Percentiles rank a stretch among this genome's conserved stretches.
Conservation (phyloP, 2,797 vertebrate species). For the Arrhamphus sclerolepis region DNA sequence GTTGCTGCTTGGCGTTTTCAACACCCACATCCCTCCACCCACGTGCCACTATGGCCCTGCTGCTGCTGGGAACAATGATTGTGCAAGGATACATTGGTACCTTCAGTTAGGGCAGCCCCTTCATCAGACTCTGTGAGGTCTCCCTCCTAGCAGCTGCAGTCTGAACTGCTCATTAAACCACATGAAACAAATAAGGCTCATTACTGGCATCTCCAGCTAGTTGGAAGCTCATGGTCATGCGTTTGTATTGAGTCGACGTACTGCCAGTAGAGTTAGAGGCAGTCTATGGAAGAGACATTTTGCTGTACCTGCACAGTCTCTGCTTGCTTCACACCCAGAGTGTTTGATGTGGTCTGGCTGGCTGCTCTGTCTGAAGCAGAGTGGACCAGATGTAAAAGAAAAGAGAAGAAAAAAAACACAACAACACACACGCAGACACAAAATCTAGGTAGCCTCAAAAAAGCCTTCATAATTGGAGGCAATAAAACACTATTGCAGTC, state of each 20-base stretch:
- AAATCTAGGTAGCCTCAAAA: constrained; percentile 76
- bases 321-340: constrained; percentile 53
- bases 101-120: constrained; percentile 62
- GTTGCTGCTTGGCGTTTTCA: constrained; percentile 46
- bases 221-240: constrained; percentile 33
- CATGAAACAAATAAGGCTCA: constrained; percentile 81
- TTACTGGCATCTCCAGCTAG: constrained; percentile 63
- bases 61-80: constrained; percentile 70
- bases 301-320: constrained; percentile 49
- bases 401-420: constrained; percentile 22
- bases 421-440: constrained; percentile 49
- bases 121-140: constrained; percentile 72
- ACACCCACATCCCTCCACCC: constrained; percentile 44
- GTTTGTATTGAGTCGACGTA: constrained; percentile 11
- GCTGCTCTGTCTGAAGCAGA: constrained; percentile 58
- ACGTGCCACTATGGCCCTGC: constrained; percentile 51
- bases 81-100: constrained; percentile 46
- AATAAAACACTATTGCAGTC: constrained; percentile 80
- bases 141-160: constrained; percentile 68
- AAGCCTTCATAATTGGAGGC: constrained; percentile 80
- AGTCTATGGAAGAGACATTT: constrained; percentile 32
- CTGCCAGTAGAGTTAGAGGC: constrained; percentile 12
- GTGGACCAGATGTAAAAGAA: constrained; percentile 74
- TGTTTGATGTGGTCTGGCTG: constrained; percentile 80
- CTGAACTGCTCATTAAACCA: constrained; percentile 78